A percentile compares a stretch with the other conserved stretches of the same genome.
These are phyloP conservation scores for Sinotaia quadrata DNA, from an alignment of 2,888 invertebrate genomes.

Conservation along the genomic window DNA sequence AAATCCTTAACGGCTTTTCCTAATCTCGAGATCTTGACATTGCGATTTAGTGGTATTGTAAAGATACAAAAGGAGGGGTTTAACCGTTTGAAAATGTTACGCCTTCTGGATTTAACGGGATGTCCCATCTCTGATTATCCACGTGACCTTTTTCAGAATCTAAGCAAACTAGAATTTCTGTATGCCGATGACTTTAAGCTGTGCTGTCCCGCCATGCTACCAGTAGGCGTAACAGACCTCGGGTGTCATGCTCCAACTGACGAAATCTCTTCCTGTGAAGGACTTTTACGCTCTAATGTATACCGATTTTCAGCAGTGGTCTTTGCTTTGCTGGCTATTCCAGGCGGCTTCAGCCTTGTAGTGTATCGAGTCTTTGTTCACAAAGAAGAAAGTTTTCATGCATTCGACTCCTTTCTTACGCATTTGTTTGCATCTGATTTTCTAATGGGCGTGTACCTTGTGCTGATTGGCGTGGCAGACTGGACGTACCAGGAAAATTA, in stretches of 20 bases:
- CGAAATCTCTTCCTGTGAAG: slow-evolving; percentile 24
- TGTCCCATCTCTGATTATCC: neutral
- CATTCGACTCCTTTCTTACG: slow-evolving; percentile 20
- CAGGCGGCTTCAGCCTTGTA: slow-evolving; percentile 21
- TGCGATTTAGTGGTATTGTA: neutral
- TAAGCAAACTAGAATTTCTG: neutral
- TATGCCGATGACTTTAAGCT: slow-evolving; percentile 28
- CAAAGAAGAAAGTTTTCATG: slow-evolving; percentile 25
- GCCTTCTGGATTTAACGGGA: slow-evolving; percentile 22
- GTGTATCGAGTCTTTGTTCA: slow-evolving; percentile 30
- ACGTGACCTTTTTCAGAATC: neutral
- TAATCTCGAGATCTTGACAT: slow-evolving; percentile 11
- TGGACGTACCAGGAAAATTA: slow-evolving; percentile 24
- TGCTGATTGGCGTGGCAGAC: slow-evolving; percentile 28
- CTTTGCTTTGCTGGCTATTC: slow-evolving; percentile 24
- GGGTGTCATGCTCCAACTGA: slow-evolving; percentile 24
- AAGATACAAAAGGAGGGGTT: neutral
- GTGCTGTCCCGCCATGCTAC: slow-evolving; percentile 26
- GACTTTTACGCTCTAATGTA: slow-evolving; percentile 15
- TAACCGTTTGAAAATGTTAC: neutral
- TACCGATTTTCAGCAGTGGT: slow-evolving; percentile 10
- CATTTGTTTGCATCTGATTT: slow-evolving; percentile 26
- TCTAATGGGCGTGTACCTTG: slow-evolving; percentile 33
- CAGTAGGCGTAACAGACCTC: neutral
- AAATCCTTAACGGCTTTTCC: neutral